These are phyloP conservation scores for Cyclopterus lumpus DNA, from an alignment of 2,797 vertebrate species.

Conservation along the genomic window DNA sequence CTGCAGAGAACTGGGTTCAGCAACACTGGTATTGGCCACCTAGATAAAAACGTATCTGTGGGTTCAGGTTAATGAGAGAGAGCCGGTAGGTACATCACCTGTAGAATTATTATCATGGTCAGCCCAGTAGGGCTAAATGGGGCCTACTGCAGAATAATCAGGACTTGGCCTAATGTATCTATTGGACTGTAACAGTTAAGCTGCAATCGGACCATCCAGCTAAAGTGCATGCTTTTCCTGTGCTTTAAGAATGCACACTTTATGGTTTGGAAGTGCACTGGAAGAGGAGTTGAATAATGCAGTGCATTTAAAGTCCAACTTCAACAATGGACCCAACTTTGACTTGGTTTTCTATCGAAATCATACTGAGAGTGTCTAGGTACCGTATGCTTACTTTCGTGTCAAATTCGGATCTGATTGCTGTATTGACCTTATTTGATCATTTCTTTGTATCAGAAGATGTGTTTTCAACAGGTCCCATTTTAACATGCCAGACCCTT, in stretches of 20 bases:
- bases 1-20: conserved; percentile 85
- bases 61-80: conserved; percentile 58
- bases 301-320: conserved; percentile 61
- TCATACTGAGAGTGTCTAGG: conserved; percentile 13
- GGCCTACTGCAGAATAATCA: conserved; percentile 68
- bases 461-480: conserved; percentile 25
- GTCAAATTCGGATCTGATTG: conserved; percentile 23
- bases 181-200: conserved; percentile 45
- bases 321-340: conserved; percentile 57
- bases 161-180: conserved; percentile 31
- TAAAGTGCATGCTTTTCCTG: conserved; percentile 64
- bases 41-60: conserved; percentile 56
- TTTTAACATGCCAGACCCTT: conserved; percentile 15
- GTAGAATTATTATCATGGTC: conserved; percentile 43
- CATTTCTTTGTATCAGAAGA: conserved; percentile 10
- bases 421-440: background rate
- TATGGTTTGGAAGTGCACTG: conserved; percentile 66
- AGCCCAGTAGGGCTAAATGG: conserved; percentile 43
- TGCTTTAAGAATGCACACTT: conserved; percentile 64
- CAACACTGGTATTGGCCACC: conserved; percentile 73
- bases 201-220: conserved; percentile 49
- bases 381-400: conserved; percentile 9
- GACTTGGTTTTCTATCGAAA: conserved; percentile 26
- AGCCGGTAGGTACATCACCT: conserved; percentile 60
- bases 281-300: conserved; percentile 68